Evolutionary conservation across 64 coral and sea anemone species (phyloP).

Genomic region (Montipora capricornis): DNA sequence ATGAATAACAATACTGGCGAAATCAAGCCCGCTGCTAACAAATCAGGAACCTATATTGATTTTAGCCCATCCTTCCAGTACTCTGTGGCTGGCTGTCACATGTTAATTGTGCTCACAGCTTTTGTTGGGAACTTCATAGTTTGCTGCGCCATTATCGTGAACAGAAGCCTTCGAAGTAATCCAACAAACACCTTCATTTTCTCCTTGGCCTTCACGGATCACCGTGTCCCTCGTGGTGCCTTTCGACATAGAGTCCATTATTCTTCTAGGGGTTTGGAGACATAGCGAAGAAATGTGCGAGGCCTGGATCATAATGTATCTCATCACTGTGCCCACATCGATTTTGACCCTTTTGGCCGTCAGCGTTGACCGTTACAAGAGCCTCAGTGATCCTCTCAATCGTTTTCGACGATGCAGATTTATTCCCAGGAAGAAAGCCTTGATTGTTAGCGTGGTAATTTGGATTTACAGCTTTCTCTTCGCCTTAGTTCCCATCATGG

Average conservation of each 20-base stretch:
- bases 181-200: conserved; percentile 66
- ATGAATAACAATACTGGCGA: conserved; percentile 4
- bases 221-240: conserved; percentile 16
- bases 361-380: conserved; percentile 91
- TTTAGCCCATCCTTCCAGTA: conserved; percentile 40
- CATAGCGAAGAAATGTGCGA: conserved; percentile 75
- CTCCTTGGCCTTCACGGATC: conserved; percentile 52
- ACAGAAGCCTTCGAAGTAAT: conserved; percentile 32
- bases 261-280: conserved; percentile 44
- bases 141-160: conserved; percentile 30
- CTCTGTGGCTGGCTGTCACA: conserved; percentile 58
- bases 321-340: conserved; percentile 83
- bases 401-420: conserved; percentile 70
- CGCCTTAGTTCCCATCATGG: conserved; percentile 78
- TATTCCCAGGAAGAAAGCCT: conserved; percentile 76
- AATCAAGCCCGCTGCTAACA: not conserved
- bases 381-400: conserved; percentile 79
- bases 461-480: conserved; percentile 76
- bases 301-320: conserved; percentile 75
- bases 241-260: conserved; percentile 73
- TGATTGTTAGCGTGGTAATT: conserved; percentile 49
- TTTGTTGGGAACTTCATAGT: conserved; percentile 37
- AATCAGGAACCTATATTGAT: not conserved
- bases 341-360: conserved; percentile 87
- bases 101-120: conserved; percentile 31